A percentile compares a stretch with the other conserved stretches of the same genome.
Conservation (phyloP, 2,888 invertebrate genomes). For the Fragum whitleyi region DNA sequence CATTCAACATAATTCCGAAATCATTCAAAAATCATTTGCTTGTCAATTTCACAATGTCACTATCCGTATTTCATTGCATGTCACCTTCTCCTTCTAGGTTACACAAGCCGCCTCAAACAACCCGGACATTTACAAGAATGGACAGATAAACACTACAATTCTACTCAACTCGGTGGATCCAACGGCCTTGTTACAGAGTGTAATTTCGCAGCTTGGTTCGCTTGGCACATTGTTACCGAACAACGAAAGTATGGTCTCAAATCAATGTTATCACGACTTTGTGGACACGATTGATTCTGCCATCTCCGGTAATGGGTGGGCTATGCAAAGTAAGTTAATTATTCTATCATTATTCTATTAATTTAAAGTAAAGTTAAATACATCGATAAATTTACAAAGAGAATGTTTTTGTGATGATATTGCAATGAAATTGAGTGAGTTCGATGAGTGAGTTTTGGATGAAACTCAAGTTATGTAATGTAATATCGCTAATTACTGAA, state of each 20-base stretch:
- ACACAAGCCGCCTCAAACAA: background rate
- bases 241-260: slow-evolving; percentile 20
- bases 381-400: too few species aligned
- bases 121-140: background rate
- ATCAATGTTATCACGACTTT: slow-evolving; percentile 45
- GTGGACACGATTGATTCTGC: slow-evolving; percentile 42
- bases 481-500: too few species aligned
- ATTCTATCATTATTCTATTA: background rate
- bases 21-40: too few species aligned
- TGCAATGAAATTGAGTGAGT: too few species aligned
- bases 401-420: too few species aligned
- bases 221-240: slow-evolving; percentile 23
- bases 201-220: slow-evolving; percentile 12
- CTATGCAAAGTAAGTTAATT: slow-evolving; percentile 50
- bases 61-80: too few species aligned
- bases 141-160: background rate
- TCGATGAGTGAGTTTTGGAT: too few species aligned
- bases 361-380: background rate
- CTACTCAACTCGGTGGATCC: slow-evolving; percentile 30
- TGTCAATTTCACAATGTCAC: too few species aligned
- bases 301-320: slow-evolving; percentile 44
- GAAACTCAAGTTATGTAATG: too few species aligned
- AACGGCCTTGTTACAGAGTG: slow-evolving; percentile 8
- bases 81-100: background rate
- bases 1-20: too few species aligned